Percentiles rank a stretch among this genome's conserved stretches.
These are phyloP conservation scores for Loripinus fragilis DNA, from an alignment of 2,888 invertebrate species.

Conservation along the genomic window DNA sequence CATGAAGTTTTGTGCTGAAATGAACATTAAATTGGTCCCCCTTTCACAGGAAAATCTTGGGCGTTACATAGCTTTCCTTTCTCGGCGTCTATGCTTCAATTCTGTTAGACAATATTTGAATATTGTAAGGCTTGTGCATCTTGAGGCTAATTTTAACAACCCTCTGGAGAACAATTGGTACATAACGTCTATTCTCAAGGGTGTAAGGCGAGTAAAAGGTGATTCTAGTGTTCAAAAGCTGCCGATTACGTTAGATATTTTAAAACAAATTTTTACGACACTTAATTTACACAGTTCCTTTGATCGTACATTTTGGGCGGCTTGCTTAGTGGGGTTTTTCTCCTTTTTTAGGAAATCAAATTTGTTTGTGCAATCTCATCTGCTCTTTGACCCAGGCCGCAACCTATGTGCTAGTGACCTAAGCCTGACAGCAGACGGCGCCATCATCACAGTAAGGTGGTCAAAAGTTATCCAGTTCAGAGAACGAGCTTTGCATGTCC, in stretches of 20 bases:
- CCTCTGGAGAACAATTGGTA: constrained; percentile 14
- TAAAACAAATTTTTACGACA: neutral
- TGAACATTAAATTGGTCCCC: neutral
- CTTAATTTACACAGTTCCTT: neutral
- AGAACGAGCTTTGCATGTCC: constrained; percentile 20
- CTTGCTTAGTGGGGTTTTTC: no score
- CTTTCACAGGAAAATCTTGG: no score
- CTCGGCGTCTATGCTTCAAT: constrained; percentile 12
- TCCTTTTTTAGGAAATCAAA: no score
- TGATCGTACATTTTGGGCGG: constrained; percentile 27
- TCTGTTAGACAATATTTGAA: constrained; percentile 17
- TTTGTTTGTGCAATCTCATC: neutral
- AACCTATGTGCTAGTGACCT: neutral
- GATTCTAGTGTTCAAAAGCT: constrained; percentile 15
- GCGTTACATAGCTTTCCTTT: constrained; percentile 22
- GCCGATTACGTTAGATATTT: constrained; percentile 15
- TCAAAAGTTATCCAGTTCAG: constrained; percentile 21
- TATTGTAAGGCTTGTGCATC: constrained; percentile 1
- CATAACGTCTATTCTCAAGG: constrained; percentile 12
- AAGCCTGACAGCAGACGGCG: neutral
- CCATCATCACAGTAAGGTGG: constrained; percentile 9
- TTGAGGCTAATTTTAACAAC: constrained; percentile 5
- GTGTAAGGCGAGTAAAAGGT: constrained; percentile 7
- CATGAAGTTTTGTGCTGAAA: neutral
- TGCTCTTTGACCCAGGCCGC: neutral